phyloP scores from a whole-genome alignment of 1,140 invertebrate species.

The Drosophila elegans region DNA sequence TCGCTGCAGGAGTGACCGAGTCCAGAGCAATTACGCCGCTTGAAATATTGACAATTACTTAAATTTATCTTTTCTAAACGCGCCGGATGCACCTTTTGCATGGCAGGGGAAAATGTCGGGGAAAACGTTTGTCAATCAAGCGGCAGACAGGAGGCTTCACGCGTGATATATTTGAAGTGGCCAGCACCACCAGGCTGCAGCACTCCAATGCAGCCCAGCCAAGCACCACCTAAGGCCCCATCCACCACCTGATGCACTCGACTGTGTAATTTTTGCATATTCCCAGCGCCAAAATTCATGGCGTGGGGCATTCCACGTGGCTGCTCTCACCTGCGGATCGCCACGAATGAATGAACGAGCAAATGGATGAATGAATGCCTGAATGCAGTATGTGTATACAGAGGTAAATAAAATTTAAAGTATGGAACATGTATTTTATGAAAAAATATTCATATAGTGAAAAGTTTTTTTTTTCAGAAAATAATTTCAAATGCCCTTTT shows the following conservation, averaged over 20 bases:
- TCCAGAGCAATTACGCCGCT: slow-evolving; percentile 75
- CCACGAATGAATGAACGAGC: slow-evolving; percentile 61
- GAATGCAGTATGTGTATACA: slow-evolving; percentile 47
- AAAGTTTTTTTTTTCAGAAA: too few species aligned
- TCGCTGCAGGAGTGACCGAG: slow-evolving; percentile 39
- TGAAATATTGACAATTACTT: slow-evolving; percentile 83
- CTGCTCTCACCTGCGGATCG: slow-evolving; percentile 80
- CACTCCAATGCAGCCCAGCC: not conserved
- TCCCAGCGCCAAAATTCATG: slow-evolving; percentile 52
- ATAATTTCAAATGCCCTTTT: not conserved
- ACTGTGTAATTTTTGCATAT: slow-evolving; percentile 81
- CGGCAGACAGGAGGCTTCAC: slow-evolving; percentile 66
- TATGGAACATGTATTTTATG: too few species aligned
- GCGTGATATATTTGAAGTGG: slow-evolving; percentile 81
- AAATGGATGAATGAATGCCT: slow-evolving; percentile 49
- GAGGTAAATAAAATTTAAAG: not conserved
- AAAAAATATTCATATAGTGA: too few species aligned
- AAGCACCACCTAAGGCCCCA: slow-evolving; percentile 4
- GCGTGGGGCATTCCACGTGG: slow-evolving; percentile 69
- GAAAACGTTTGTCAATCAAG: slow-evolving; percentile 72
- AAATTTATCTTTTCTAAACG: slow-evolving; percentile 82
- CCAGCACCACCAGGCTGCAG: slow-evolving; percentile 15
- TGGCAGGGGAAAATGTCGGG: not conserved
- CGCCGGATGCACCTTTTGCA: slow-evolving; percentile 61
- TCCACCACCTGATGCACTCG: slow-evolving; percentile 57